phyloP scores from a whole-genome alignment of 1,140 invertebrate genomes.

The Arion vulgaris region DNA sequence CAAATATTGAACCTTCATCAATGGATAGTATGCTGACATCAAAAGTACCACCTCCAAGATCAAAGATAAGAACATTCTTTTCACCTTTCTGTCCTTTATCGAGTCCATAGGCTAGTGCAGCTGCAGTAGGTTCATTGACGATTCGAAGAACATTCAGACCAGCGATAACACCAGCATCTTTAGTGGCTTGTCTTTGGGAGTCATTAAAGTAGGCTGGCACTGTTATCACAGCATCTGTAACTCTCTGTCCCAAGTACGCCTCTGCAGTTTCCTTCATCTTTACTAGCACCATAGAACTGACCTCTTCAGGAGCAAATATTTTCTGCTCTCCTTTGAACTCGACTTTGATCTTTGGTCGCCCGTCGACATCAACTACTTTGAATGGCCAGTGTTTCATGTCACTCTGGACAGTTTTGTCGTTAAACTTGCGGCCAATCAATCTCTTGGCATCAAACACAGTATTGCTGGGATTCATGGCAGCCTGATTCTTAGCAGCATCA shows the following conservation, averaged over 20 bases:
- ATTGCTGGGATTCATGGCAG: slow-evolving; percentile 91
- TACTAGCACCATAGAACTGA: slow-evolving; percentile 86
- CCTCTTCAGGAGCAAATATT: slow-evolving; percentile 91
- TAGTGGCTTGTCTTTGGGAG: slow-evolving; percentile 69
- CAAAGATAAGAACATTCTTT: slow-evolving; percentile 50
- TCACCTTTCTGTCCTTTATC: slow-evolving; percentile 75
- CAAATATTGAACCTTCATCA: slow-evolving; percentile 78
- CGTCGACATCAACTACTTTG: slow-evolving; percentile 62
- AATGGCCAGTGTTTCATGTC: slow-evolving; percentile 97
- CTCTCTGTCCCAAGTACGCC: slow-evolving; percentile 85
- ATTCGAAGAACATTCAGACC: slow-evolving; percentile 76
- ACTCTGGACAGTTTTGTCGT: slow-evolving; percentile 87
- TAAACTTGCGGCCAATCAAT: slow-evolving; percentile 93
- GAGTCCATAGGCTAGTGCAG: slow-evolving; percentile 74
- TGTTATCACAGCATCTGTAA: slow-evolving; percentile 72
- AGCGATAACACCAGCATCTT: slow-evolving; percentile 58
- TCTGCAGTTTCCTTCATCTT: slow-evolving; percentile 94
- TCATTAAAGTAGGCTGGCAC: slow-evolving; percentile 74
- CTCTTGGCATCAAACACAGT: slow-evolving; percentile 90
- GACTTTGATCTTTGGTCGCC: slow-evolving; percentile 81
- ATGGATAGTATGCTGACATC: slow-evolving; percentile 66
- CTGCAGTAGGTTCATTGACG: slow-evolving; percentile 75
- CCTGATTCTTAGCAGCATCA: slow-evolving; percentile 80
- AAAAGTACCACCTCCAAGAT: slow-evolving; percentile 15
- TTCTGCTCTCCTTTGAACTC: slow-evolving; percentile 91